Evolutionary conservation across 1,140 invertebrate species (phyloP), one percentile per base, ranked within the genome.

Genomic region (Conus betulinus): DNA sequence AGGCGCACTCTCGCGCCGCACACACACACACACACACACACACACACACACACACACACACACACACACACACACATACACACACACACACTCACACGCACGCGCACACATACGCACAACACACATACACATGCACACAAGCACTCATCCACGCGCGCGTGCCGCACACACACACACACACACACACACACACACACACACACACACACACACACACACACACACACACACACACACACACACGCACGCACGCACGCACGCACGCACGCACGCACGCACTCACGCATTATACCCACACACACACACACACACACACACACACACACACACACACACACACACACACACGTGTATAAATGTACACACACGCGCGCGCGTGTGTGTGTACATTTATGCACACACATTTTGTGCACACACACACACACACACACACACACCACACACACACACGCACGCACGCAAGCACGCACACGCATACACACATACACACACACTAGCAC

Each of bases 401-500:
- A n/a, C n/a, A n/a, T n/a, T n/a, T n/a, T n/a, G n/a, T 11, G 4
- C 0, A 15, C 57, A 8, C 1, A 60, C 0, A 8, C 15, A 11
- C 15, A 11, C 57, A 11, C 57, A 60, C 57, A 60, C 39, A 39
- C 39, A 15, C 57, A 60, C 15, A 15, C 57, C 57, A 60, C 57
- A 60, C 57, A 60, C 57, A 60, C 57, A 60, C 57, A 60, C 57
- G 15, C 57, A 60, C 57, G 15, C 57, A 60, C 57, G 15, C 57
- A 60, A 2, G 11, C 76, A 27, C 39, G 20, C n/a, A 25, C 39
- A 78, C 39, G 20, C n/a, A 87, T 63, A 87, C 53, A 87, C 85
- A 87, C 55, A 87, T 63, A 87, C 53, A 87, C 85, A 87, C 71
- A 76, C 85, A 74, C 53, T 74, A 60, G 76, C 53, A 87, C 85